A percentile compares a stretch with the other conserved stretches of the same genome.
These are phyloP conservation scores for Chymomyza procnemis DNA, from an alignment of 2,888 invertebrate genomes.

Conservation along the genomic window DNA sequence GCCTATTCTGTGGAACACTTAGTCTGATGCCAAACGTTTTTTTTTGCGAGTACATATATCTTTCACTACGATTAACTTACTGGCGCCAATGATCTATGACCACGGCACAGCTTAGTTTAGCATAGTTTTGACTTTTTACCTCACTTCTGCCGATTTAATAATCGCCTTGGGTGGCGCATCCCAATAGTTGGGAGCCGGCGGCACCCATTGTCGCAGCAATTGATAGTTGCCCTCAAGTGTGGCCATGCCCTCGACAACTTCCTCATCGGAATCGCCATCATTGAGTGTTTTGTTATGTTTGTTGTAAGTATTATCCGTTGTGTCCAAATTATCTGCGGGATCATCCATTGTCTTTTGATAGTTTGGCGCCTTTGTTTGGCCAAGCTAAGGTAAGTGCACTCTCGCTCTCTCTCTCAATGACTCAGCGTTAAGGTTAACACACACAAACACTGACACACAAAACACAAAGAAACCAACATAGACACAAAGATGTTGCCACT, in stretches of 20 bases:
- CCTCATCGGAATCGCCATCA: slow-evolving; percentile 76
- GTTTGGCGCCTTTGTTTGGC: slow-evolving; percentile 55
- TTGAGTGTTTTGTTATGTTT: slow-evolving; percentile 52
- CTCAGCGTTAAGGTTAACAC: slow-evolving; percentile 31
- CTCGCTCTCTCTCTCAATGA: slow-evolving; percentile 67
- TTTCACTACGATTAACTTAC: too few relatives aligned
- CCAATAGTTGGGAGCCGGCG: slow-evolving; percentile 78
- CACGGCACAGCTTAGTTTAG: neutral
- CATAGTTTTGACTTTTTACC: slow-evolving; percentile 65
- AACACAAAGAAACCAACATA: neutral
- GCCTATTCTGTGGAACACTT: too few relatives aligned
- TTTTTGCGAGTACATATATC: too few relatives aligned
- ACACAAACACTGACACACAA: slow-evolving; percentile 21
- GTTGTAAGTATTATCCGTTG: slow-evolving; percentile 41
- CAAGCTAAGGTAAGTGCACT: slow-evolving; percentile 32
- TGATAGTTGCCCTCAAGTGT: slow-evolving; percentile 78
- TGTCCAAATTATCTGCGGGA: slow-evolving; percentile 66
- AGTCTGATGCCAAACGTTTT: too few relatives aligned
- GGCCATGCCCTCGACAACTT: slow-evolving; percentile 78
- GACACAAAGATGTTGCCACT: slow-evolving; percentile 3
- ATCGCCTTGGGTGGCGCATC: slow-evolving; percentile 78
- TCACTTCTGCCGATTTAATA: slow-evolving; percentile 78
- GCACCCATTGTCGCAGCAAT: slow-evolving; percentile 78
- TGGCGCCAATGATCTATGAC: neutral
- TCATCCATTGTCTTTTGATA: slow-evolving; percentile 56